Evolutionary conservation across 2,113 vertebrate species (phyloP).

Genomic region (Chionodraco myersi): DNA sequence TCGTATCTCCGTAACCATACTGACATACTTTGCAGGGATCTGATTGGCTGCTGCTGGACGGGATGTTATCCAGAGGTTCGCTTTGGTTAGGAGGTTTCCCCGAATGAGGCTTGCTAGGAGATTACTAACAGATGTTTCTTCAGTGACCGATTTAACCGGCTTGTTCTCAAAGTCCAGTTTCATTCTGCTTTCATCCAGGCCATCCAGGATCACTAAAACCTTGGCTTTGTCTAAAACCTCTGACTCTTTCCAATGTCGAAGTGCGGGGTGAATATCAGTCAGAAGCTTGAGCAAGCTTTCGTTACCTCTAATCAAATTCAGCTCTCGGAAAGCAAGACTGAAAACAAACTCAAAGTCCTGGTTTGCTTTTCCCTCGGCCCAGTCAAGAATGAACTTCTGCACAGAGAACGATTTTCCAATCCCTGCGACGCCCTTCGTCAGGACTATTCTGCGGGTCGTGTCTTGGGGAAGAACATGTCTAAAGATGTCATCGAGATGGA

Average conservation of each 20-base stretch:
- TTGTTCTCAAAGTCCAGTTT: conserved; percentile 45
- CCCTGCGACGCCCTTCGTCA: conserved; percentile 58
- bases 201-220: conserved; percentile 56
- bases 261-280: conserved; percentile 30
- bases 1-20: conserved; percentile 63
- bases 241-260: neutral
- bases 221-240: conserved; percentile 11
- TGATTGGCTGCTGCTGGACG: conserved; percentile 55
- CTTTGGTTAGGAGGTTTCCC: conserved; percentile 55
- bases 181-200: conserved; percentile 69
- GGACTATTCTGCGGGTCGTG: conserved; percentile 12
- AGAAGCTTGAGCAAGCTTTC: conserved; percentile 53
- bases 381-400: conserved; percentile 59
- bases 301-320: conserved; percentile 41
- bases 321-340: conserved; percentile 54
- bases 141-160: conserved; percentile 16
- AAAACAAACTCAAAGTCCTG: conserved; percentile 59
- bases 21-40: conserved; percentile 47
- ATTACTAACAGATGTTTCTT: conserved; percentile 31
- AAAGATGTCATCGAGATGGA: conserved; percentile 40
- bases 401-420: conserved; percentile 67
- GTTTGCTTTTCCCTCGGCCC: conserved; percentile 45
- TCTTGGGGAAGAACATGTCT: neutral
- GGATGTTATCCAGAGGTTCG: conserved; percentile 62
- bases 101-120: conserved; percentile 62